Conservation (phyloP, 92 coral and sea anemone genomes). For the Palythoa grandiflora region DNA sequence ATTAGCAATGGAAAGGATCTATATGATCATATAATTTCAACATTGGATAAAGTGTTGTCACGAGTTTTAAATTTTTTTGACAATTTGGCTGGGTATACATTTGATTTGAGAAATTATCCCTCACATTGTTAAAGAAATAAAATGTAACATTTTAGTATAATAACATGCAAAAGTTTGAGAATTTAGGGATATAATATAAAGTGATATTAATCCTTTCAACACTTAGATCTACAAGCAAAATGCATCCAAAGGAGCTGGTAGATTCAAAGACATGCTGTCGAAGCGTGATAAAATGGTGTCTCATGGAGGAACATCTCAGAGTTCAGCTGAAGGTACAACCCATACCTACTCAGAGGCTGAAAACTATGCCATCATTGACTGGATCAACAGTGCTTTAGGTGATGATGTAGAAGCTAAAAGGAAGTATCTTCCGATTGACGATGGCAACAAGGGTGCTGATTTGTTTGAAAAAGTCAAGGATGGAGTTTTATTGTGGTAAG, state of each 20-base stretch:
- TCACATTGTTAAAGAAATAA: too few species aligned
- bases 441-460: conserved; percentile 71
- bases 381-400: conserved; percentile 88
- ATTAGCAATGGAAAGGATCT: too few species aligned
- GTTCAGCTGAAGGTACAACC: conserved; percentile 94
- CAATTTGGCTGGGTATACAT: too few species aligned
- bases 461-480: conserved; percentile 83
- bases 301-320: conserved; percentile 86
- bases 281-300: conserved; percentile 67
- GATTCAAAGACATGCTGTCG: conserved; percentile 75
- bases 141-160: too few species aligned
- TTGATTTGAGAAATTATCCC: too few species aligned
- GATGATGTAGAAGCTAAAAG: conserved; percentile 73
- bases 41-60: too few species aligned
- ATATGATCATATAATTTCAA: too few species aligned
- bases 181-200: too few species aligned
- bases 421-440: conserved; percentile 77
- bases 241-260: conserved; percentile 50
- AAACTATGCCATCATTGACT: conserved; percentile 89
- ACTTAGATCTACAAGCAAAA: conserved; percentile 53
- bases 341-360: conserved; percentile 90
- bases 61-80: too few species aligned
- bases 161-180: too few species aligned
- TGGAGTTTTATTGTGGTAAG: conserved; percentile 93
- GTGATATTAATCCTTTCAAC: too few species aligned